Base-by-base conservation (phyloP, 2,113 vertebrate genomes). In the Protobothrops mucrosquamatus region DNA sequence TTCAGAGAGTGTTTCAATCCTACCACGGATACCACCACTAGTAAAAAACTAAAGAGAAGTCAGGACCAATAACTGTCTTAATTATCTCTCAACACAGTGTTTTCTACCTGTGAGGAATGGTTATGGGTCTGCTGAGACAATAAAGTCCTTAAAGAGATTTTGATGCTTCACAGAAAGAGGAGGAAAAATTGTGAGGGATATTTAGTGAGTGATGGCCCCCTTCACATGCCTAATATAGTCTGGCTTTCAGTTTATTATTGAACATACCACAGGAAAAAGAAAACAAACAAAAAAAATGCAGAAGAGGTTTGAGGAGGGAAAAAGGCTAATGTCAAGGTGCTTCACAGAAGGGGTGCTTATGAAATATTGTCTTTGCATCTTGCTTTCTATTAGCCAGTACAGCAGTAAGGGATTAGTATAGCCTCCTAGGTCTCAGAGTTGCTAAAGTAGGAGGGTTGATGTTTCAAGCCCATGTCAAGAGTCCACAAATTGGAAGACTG, bases 31-130 rank as follows among this genome's bases (percentile, higher is more conserved):
- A 96, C 88, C 93, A 96, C 89, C 96, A 96, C 95, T 69, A 69
- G 64, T 34, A 69, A 69, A 69, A 69, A 97, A 95, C 93, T 91
- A 93, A 93, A 92, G 95, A 97, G 96, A 94, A 97, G 96, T 97
- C 97, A 96, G 96, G 96, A 96, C 94, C 96, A 97, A 96, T 97
- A 97, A 97, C 95, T 97, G 95, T 97, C 96, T 95, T 94, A 97
- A 97, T 97, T 97, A 97, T 96, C 95, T 96, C 93, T 92, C 95
- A 94, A 95, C 94, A 95, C 96, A 97, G 91, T 97, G 95, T 97
- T 97, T 97, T 97, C 95, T 94, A 97, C 96, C 97, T 97, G 96
- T 95, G 95, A 96, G 94, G 96, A 97, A 95, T 93, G 96, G 95
- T 97, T 97, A 94, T 95, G 74, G 95, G 95, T 97, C 96, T 96